Base-by-base conservation (phyloP, 2,888 invertebrate genomes). In the Plagodis pulveraria region DNA sequence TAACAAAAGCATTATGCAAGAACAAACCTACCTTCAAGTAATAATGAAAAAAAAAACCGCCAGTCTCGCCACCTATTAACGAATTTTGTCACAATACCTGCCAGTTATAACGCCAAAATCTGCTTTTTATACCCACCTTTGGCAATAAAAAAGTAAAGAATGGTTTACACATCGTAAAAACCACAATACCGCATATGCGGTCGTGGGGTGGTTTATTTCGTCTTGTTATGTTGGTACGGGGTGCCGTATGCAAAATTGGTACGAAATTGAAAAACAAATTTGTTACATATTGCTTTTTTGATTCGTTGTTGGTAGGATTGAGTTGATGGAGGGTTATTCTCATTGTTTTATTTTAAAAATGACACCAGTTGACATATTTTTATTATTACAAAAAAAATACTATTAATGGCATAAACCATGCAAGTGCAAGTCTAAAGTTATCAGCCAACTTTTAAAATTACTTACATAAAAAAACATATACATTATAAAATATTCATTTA, bases 261-360 rank as follows among this genome's bases (percentile, higher is more conserved):
- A 81, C 83, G 89, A 87, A 92, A 92, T 92, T 92, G 92, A 92
- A 92, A 92, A 89, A 91, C 91, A 91, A 92, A 92, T 92, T 90
- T 86, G 89, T 89, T 91, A 89, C 91, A 90, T 92, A 92, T 92
- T 92, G 92, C 89, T 87, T 91, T 89, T 91, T 87, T 86, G 70
- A 69, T 67, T 68, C 66, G 67, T 61, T 51, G 61, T 48, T 42
- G 60, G 53, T 10, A 42, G 56, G 57, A 63, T 66, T 64, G 67
- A 62, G 62, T 65, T 66, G 70, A 49, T 50, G 56, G 43, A 55
- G 61, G 57, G 65, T 63, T 68, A 71, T 32, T 42, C 42, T 12
- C 12, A 1, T 12, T 12, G 6, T 42, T 38, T 12, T 40, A 5
- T 40, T 40, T 4, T 22, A 2, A 22, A 22, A 22, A 22, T 22